Evolutionary conservation across 2,888 invertebrate genomes (phyloP), one percentile per base, ranked within the genome.

Genomic region (Amphimallon solstitiale): DNA sequence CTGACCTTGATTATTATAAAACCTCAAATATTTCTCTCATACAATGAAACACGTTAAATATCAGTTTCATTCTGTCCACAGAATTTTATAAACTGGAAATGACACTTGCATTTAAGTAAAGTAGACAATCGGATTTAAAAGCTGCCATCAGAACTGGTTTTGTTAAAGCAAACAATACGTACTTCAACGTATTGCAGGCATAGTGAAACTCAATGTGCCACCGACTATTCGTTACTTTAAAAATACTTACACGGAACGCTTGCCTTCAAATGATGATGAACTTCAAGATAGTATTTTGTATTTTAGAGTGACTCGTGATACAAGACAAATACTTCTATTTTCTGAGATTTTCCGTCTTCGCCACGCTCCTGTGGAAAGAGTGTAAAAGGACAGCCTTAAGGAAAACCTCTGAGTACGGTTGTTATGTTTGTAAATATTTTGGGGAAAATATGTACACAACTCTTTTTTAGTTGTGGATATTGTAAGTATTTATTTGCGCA

Each of bases 211-310:
- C n/a, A 56, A 40, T 23, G 4, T 40, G 29, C 14, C 10, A 56
- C 56, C 15, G 23, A 37, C 56, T 56, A 56, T 40, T 56, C 23
- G 23, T 56, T 56, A 56, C 40, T 56, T 40, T 56, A 43, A 40
- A n/a, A 40, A 40, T 14, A 43, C 56, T 56, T 56, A 56, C 14
- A 29, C 14, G 56, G 40, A 56, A 43, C 23, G 40, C 21, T 40
- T 40, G 56, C 23, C 40, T 56, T 40, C 19, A 35, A 40, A 35
- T 40, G 40, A 29, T 40, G 40, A 56, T 56, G 40, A 56, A 56
- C 51, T 51, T 51, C 23, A 56, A 56, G 56, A 21, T n/a, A 14
- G 35, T 10, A 29, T 56, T 40, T 23, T 12, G n/a, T 14, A 2
- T 56, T 40, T 23, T 12, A 29, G 40, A 40, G 14, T 19, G 19